These are phyloP conservation scores for Platysteira castanea DNA, from an alignment of 2,113 vertebrate species.

Conservation along the genomic window DNA sequence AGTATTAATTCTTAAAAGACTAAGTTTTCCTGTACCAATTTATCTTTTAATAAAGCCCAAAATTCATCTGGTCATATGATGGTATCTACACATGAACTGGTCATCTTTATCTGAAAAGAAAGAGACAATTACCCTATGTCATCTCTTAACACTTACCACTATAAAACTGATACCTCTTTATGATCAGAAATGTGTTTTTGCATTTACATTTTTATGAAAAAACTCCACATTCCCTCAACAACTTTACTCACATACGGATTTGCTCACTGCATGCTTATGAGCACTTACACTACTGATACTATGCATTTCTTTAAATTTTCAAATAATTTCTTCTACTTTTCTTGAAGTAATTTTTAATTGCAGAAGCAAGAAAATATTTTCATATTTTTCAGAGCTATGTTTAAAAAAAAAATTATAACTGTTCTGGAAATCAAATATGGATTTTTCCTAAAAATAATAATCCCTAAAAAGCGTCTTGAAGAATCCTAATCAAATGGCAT, in stretches of 20 bases:
- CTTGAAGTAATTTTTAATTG: background rate
- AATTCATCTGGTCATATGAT: background rate
- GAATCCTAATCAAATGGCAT: background rate
- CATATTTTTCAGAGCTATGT: background rate
- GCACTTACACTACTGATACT: background rate
- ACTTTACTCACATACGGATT: background rate
- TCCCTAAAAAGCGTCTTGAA: background rate
- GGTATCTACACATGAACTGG: background rate
- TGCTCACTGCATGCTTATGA: background rate
- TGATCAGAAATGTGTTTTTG: background rate
- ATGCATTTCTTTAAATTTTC: background rate
- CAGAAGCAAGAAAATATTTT: background rate
- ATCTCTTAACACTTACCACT: background rate
- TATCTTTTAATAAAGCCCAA: background rate
- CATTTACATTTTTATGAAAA: background rate
- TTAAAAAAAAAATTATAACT: background rate
- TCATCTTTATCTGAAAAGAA: background rate
- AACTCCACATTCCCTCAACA: background rate
- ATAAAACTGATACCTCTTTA: background rate
- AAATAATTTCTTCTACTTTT: background rate
- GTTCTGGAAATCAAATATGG: background rate
- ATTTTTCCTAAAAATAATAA: background rate
- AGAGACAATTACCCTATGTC: background rate
- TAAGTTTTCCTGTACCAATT: background rate
- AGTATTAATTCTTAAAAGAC: background rate